phyloP scores from a whole-genome alignment of 2,113 vertebrate genomes.

The Heliornis fulica region DNA sequence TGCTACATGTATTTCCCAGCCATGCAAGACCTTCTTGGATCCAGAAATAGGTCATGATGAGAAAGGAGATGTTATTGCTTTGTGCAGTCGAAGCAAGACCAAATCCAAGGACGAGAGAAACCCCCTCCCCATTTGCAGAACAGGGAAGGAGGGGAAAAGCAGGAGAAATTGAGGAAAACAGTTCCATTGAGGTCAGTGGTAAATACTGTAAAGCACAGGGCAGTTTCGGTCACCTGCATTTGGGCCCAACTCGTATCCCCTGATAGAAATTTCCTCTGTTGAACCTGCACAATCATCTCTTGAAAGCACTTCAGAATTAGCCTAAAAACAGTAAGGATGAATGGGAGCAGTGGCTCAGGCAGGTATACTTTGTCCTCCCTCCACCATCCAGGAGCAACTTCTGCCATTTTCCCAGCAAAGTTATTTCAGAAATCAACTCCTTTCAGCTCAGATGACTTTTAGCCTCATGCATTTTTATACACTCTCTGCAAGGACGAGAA shows the following conservation, averaged over 20 bases:
- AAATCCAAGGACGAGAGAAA: background rate
- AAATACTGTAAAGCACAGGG: background rate
- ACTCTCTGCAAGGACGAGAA: slow-evolving; percentile 28
- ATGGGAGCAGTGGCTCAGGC: background rate
- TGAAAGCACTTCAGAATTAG: background rate
- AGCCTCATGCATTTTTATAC: slow-evolving; percentile 67
- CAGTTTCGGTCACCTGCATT: background rate
- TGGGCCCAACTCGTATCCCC: background rate
- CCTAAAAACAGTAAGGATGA: background rate
- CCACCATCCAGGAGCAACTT: background rate
- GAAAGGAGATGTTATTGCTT: background rate
- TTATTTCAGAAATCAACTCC: slow-evolving; percentile 18
- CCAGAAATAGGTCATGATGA: background rate
- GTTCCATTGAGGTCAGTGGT: background rate
- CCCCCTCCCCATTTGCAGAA: background rate
- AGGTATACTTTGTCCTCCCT: background rate
- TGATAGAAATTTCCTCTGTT: background rate
- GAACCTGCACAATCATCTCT: background rate
- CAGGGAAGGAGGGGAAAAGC: background rate
- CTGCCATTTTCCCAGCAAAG: background rate
- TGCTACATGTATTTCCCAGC: background rate
- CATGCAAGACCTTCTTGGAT: background rate
- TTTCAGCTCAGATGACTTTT: slow-evolving; percentile 52
- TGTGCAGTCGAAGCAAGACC: background rate
- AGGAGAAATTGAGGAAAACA: background rate